These are phyloP conservation scores for Pseudorhiza aurosa DNA, from an alignment of 30 jellyfish, hydroid and myxozoan genomes.

Conservation along the genomic window DNA sequence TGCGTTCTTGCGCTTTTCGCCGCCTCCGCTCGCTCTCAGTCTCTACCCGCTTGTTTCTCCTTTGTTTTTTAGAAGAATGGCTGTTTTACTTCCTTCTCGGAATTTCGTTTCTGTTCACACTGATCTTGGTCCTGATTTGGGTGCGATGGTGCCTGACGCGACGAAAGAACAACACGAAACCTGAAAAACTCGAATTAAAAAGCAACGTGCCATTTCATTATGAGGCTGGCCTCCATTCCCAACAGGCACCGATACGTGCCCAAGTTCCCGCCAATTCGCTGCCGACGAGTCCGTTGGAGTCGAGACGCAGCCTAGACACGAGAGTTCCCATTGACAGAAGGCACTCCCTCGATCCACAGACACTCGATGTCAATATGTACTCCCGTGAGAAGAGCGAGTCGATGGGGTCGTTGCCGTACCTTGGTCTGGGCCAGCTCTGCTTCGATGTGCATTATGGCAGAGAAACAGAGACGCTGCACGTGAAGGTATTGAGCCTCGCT, in stretches of 20 bases:
- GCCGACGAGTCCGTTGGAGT: conserved; percentile 57
- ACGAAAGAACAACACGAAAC: not conserved
- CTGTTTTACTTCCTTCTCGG: conserved; percentile 47
- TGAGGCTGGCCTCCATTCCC: conserved; percentile 63
- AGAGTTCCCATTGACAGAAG: conserved; percentile 30
- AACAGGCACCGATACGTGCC: conserved; percentile 62
- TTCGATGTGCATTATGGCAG: conserved; percentile 66
- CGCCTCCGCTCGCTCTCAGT: too few relatives aligned
- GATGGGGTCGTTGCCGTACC: conserved; percentile 68
- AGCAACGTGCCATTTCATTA: conserved; percentile 54
- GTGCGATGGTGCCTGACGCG: conserved; percentile 67
- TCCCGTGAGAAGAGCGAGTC: conserved; percentile 69
- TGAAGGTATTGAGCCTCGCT: conserved; percentile 42
- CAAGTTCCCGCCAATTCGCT: conserved; percentile 34
- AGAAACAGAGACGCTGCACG: conserved; percentile 68
- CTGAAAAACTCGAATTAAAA: conserved; percentile 43
- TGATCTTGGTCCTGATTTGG: conserved; percentile 32
- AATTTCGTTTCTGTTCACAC: conserved; percentile 42
- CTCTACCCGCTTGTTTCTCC: too few relatives aligned
- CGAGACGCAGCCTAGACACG: conserved; percentile 7
- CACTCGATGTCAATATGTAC: conserved; percentile 75
- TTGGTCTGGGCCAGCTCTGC: conserved; percentile 84
- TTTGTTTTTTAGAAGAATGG: conserved; percentile 60
- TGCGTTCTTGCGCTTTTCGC: too few relatives aligned
- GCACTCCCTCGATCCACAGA: conserved; percentile 74